Evolutionary conservation across 2,797 vertebrate genomes (phyloP).

Genomic region (Hirundo rustica): DNA sequence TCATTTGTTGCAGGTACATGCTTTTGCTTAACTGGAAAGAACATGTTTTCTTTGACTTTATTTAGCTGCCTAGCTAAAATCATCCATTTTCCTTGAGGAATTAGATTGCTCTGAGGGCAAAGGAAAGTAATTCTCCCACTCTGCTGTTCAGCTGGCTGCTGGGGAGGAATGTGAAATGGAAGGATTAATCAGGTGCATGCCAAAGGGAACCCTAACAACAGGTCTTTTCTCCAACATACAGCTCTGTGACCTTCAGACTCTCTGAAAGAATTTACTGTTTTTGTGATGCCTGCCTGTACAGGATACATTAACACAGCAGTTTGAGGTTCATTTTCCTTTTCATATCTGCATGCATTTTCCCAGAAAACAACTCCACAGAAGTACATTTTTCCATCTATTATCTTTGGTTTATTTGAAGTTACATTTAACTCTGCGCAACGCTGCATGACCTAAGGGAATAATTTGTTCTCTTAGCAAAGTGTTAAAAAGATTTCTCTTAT

Average conservation of each 20-base stretch:
- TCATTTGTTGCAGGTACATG: neutral
- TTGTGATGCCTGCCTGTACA: neutral
- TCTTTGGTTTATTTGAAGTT: neutral
- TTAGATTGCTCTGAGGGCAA: neutral
- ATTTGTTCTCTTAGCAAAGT: neutral
- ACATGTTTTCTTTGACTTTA: neutral
- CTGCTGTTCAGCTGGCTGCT: neutral
- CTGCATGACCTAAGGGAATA: neutral
- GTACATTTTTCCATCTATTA: neutral
- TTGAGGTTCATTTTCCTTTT: neutral
- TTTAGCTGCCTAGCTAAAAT: neutral
- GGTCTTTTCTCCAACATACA: neutral
- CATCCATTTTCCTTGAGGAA: neutral
- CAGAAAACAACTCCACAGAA: neutral
- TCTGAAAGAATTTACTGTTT: neutral
- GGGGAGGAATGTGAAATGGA: slow-evolving; percentile 15
- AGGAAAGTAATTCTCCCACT: neutral
- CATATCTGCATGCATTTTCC: neutral
- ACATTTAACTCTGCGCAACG: neutral
- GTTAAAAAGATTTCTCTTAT: neutral
- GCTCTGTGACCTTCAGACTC: neutral
- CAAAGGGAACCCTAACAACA: neutral
- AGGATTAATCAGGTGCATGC: neutral
- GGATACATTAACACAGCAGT: neutral
- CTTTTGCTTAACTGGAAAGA: neutral